These are phyloP conservation scores for Margarornis squamiger DNA, from an alignment of 2,797 vertebrate species.

Conservation along the genomic window DNA sequence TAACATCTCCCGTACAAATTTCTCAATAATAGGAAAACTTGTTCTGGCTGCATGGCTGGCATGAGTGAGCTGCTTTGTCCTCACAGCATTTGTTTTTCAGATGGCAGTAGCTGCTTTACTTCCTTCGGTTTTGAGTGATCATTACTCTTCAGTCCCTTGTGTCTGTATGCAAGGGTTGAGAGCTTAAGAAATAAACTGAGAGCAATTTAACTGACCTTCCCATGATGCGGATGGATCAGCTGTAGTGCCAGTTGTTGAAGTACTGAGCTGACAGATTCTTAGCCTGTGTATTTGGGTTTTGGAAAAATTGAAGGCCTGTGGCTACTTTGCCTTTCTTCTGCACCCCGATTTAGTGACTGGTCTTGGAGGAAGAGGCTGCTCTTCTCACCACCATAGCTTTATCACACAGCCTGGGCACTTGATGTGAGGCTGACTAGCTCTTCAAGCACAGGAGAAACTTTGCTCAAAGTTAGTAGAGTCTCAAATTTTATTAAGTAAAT, in stretches of 20 bases:
- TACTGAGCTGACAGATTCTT: not conserved
- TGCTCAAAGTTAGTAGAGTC: not conserved
- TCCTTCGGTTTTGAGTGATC: not conserved
- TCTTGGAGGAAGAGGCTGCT: not conserved
- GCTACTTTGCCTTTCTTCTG: not conserved
- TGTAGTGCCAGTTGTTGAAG: accelerated
- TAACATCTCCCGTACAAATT: not conserved
- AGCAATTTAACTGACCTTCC: not conserved
- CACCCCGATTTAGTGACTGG: not conserved
- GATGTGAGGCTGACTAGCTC: accelerated
- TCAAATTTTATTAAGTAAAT: not conserved
- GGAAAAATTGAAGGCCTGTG: not conserved
- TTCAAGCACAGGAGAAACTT: not conserved
- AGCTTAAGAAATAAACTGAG: not conserved
- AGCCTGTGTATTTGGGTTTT: not conserved
- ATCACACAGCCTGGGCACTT: accelerated
- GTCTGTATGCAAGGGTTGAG: not conserved
- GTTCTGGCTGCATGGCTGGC: accelerated
- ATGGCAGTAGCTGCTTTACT: not conserved
- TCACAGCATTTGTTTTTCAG: not conserved
- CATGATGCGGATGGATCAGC: not conserved
- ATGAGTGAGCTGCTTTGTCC: not conserved
- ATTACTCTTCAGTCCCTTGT: not conserved
- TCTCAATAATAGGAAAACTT: not conserved
- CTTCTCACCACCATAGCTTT: accelerated